Evolutionary conservation across 2,797 vertebrate genomes (phyloP), one percentile per base, ranked within the genome.

Genomic region (Chaenodraco wilsoni): DNA sequence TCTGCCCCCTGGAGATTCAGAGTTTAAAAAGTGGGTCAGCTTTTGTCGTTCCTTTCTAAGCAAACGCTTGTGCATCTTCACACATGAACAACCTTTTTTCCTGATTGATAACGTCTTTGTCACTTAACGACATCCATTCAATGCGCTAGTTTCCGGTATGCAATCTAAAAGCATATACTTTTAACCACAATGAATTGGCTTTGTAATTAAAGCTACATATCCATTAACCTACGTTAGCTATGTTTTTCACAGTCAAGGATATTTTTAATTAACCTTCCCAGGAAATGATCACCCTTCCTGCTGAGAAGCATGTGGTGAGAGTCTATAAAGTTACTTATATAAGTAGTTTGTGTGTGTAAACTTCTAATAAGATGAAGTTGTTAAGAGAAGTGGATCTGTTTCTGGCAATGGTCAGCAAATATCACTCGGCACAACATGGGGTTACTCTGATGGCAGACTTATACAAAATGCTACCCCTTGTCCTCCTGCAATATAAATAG

Each of bases 11-110:
- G 84, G 72, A 84, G 88, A 87, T 84, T 76, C 83, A 68, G 76
- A 90, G 78, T 88, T 77, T 60, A 27, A 51, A 81, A 92, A 91
- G 70, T 93, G 92, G 91, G 92, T 92, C 92, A 91, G 69, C 91
- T 88, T 91, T 93, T 92, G 91, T 92, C 40, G 80, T 33, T 51
- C 21, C 61, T 68, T 37, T 66, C 44, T 61, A 37, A 71, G 70
- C 74, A 37, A 76, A 70, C 63, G 50, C 65, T 16, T 3, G 61
- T 67, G 60, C 51, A 82, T 81, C 78, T 83, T 86, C 72, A 91
- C 87, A 89, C 88, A 82, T 88, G 86, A 85, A 66, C 85, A 88
- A 2, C 50, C 72, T 56, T 54, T 65, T 37, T 65, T 46, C 31
- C 54, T 74, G 61, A 78, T 66, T 69, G 59, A 63, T 70, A 57